These are phyloP conservation scores for Dione juno DNA, from an alignment of 2,888 invertebrate species.

Conservation along the genomic window DNA sequence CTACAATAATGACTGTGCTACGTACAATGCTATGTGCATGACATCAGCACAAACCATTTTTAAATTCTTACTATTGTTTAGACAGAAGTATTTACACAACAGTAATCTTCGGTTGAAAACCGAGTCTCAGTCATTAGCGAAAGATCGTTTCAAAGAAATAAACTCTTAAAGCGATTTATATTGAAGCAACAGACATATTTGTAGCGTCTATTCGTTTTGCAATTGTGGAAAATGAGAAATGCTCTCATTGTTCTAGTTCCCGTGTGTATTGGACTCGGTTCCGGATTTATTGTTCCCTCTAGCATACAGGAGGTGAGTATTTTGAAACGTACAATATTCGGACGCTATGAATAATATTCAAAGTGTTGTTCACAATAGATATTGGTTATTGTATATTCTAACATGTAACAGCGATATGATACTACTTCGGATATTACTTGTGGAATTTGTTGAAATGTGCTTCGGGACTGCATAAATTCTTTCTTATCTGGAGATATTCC, in stretches of 20 bases:
- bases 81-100: conserved; percentile 27
- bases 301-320: conserved; percentile 61
- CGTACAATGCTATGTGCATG: not conserved
- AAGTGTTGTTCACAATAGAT: conserved; percentile 27
- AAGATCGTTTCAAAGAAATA: conserved; percentile 31
- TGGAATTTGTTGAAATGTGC: conserved; percentile 16
- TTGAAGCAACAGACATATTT: conserved; percentile 39
- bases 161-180: conserved; percentile 36
- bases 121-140: conserved; percentile 28
- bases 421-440: conserved; percentile 13
- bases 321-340: conserved; percentile 43
- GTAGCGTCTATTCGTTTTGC: conserved; percentile 43
- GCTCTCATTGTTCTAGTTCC: conserved; percentile 59
- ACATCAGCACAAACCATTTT: conserved; percentile 8
- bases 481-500: conserved; percentile 9
- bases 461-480: conserved; percentile 1
- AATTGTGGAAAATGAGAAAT: conserved; percentile 62
- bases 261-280: conserved; percentile 59
- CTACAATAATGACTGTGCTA: not conserved
- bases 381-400: conserved; percentile 28
- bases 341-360: conserved; percentile 42
- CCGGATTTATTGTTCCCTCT: conserved; percentile 60
- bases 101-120: conserved; percentile 23
- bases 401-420: conserved; percentile 15
- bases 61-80: conserved; percentile 30